phyloP scores from a whole-genome alignment of 1,140 invertebrate genomes.

The Triops longicaudatus region DNA sequence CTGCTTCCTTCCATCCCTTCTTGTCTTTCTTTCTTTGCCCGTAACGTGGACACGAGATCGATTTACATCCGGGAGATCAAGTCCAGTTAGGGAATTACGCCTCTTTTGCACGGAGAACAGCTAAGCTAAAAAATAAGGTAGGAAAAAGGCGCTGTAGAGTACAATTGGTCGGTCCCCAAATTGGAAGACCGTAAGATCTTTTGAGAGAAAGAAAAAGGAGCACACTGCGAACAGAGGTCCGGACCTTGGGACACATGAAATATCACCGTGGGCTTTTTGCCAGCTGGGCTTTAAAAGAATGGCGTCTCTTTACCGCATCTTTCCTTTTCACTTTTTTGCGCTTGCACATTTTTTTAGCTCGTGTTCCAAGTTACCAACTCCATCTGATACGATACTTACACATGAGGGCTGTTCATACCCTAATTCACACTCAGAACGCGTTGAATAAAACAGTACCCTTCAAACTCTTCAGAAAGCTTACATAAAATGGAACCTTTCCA shows the following conservation, averaged over 20 bases:
- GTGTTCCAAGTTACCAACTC: no score
- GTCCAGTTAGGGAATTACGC: background rate
- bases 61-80: background rate
- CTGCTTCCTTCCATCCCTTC: no score
- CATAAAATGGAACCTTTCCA: no score
- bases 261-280: background rate
- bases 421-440: background rate
- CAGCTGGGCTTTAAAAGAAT: background rate
- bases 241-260: slow-evolving; percentile 6
- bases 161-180: background rate
- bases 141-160: background rate
- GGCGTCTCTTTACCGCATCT: no score
- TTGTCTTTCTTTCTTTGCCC: no score
- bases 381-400: background rate
- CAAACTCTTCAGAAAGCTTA: background rate
- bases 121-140: no score
- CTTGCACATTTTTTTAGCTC: no score
- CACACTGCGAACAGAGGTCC: background rate
- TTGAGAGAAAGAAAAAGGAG: background rate
- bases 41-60: background rate
- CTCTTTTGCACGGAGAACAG: background rate
- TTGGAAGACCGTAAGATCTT: background rate
- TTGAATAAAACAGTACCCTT: background rate
- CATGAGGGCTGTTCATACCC: background rate
- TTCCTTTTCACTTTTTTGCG: no score